These are phyloP conservation scores for Zoanthus gigantus DNA, from an alignment of 92 coral and sea anemone species.

Conservation along the genomic window DNA sequence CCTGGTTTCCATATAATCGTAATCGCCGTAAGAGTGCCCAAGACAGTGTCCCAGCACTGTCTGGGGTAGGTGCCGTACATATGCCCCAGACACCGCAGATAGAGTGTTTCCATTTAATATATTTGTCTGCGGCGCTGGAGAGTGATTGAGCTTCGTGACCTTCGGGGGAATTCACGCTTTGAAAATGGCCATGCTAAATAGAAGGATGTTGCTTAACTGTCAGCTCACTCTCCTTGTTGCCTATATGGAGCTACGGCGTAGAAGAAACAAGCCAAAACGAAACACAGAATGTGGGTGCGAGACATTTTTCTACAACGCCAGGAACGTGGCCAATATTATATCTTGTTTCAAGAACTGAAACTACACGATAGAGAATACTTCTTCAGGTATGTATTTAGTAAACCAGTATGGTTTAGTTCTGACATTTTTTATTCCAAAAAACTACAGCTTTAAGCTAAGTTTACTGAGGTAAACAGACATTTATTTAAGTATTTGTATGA, in stretches of 20 bases:
- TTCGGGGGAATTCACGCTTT: conserved; percentile 26
- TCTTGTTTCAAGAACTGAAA: conserved; percentile 18
- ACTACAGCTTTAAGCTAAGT: conserved; percentile 23
- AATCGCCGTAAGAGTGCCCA: conserved; percentile 3
- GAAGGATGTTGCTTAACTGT: conserved; percentile 26
- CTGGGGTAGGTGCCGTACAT: conserved; percentile 4
- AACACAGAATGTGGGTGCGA: conserved; percentile 34
- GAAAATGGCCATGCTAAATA: conserved; percentile 28
- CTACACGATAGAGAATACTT: conserved; percentile 31
- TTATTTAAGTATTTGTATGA: conserved; percentile 23
- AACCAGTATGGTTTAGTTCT: conserved; percentile 32
- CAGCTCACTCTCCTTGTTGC: conserved; percentile 15
- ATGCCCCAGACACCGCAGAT: conserved; percentile 17
- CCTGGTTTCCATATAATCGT: conserved; percentile 19
- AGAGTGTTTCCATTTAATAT: conserved; percentile 12
- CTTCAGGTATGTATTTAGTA: conserved; percentile 24
- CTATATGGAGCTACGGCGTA: conserved; percentile 22
- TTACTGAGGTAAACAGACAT: conserved; percentile 24
- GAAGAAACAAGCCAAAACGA: conserved; percentile 37
- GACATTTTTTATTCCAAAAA: conserved; percentile 15
- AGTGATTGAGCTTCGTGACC: conserved; percentile 6
- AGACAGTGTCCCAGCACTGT: conserved; percentile 13
- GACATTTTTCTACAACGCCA: conserved; percentile 35
- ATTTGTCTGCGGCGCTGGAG: conserved; percentile 15
- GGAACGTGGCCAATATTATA: conserved; percentile 34